phyloP scores from a whole-genome alignment of 1,140 invertebrate genomes.

The Macrobrachium rosenbergii region DNA sequence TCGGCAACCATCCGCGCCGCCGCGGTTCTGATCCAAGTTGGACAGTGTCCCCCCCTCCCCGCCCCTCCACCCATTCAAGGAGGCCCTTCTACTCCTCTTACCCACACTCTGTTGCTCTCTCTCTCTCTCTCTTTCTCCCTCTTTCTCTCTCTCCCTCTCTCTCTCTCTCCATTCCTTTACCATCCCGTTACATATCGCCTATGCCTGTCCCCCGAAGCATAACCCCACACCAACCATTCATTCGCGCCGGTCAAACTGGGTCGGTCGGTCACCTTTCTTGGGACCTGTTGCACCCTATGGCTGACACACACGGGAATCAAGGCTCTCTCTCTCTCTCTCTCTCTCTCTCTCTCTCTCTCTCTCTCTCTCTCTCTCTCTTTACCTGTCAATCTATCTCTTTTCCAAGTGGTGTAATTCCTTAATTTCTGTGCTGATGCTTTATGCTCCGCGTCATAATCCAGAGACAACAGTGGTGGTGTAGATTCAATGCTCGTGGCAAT shows the following conservation, averaged over 20 bases:
- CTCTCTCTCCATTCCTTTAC: neutral
- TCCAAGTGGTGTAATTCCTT: neutral
- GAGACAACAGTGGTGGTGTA: too few species aligned
- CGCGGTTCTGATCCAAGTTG: too few species aligned
- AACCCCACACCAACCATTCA: constrained; percentile 28
- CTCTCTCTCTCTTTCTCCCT: too few species aligned
- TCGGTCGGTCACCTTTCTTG: constrained; percentile 27
- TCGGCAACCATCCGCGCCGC: too few species aligned
- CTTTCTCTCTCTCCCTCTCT: neutral
- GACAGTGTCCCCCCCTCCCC: neutral
- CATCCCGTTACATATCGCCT: neutral
- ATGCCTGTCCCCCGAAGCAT: neutral
- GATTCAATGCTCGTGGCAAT: too few species aligned
- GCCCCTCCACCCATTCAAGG: too few species aligned
- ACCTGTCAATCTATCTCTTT: neutral
- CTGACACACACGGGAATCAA: neutral
- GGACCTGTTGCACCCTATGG: neutral
- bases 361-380: constrained; percentile 5
- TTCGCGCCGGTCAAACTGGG: constrained; percentile 22
- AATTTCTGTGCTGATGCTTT: neutral
- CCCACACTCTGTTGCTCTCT: neutral
- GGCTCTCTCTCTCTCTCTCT: neutral
- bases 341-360: neutral
- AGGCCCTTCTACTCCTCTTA: neutral
- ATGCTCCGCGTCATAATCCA: neutral